Evolutionary conservation across 2,888 invertebrate species (phyloP), one percentile per base, ranked within the genome.

Genomic region (Xiphydria camelus): DNA sequence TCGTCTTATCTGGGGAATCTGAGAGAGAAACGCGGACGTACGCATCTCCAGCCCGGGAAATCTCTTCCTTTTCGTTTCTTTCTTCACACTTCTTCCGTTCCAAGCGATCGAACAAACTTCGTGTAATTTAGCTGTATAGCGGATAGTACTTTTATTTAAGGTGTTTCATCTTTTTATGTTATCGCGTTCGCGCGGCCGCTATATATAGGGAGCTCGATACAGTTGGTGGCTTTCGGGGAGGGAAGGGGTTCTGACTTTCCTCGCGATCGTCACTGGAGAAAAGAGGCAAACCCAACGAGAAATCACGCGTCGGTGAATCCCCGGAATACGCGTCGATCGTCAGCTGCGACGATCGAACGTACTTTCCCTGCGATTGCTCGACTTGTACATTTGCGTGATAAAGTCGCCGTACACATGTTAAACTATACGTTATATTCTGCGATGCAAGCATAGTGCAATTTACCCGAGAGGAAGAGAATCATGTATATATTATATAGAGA

Each of bases 401-500:
- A n/a, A n/a, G n/a, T n/a, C n/a, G n/a, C n/a, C n/a, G n/a, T n/a
- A n/a, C n/a, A n/a, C n/a, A n/a, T n/a, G n/a, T n/a, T n/a, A n/a
- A n/a, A n/a, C n/a, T n/a, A n/a, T n/a, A n/a, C n/a, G n/a, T n/a
- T n/a, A n/a, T n/a, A n/a, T 22, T 48, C 22, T 14, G 53, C 43
- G 42, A 55, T 45, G 53, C 53, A 58, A 62, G 63, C 47, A 56
- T 58, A 59, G 66, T 70, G 68, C 66, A 70, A 69, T 69, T 49
- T 57, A 45, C 51, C 47, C 12, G 40, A 38, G 37, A 52, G 44
- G 49, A 47, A 51, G 50, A 45, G 41, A 56, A 42, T 33, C 10
- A 5, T 17, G 33, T 33, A 14, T n/a, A 14, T 10, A 7, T 55
- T 54, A 29, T 60, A 57, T 54, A 62, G 40, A 58, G 61, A 57